Evolutionary conservation across 2,888 invertebrate genomes (phyloP).

Genomic region (Pterostichus niger): DNA sequence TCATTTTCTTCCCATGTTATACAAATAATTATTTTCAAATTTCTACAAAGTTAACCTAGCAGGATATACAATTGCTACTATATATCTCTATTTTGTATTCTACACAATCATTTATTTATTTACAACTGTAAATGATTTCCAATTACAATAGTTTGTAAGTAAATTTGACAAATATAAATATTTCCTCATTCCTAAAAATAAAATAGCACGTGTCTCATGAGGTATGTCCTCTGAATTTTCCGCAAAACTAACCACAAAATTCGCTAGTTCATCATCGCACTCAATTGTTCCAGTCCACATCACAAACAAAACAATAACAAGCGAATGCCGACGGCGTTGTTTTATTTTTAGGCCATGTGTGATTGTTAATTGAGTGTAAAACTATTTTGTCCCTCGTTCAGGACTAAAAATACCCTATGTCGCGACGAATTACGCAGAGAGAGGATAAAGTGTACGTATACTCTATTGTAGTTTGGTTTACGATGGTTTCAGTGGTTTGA

Average conservation of each 20-base stretch:
- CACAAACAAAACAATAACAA: slow-evolving; percentile 14
- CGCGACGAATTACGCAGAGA: neutral
- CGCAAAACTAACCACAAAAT: neutral
- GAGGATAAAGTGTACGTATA: neutral
- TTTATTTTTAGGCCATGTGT: slow-evolving; percentile 63
- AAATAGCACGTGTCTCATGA: no score
- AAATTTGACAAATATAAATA: no score
- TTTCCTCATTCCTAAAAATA: no score
- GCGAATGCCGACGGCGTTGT: slow-evolving; percentile 24
- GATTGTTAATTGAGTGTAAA: slow-evolving; percentile 65
- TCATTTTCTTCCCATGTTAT: no score
- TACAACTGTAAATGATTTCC: no score
- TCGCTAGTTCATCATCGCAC: neutral
- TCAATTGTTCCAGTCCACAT: neutral
- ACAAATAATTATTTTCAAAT: no score
- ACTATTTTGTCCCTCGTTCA: slow-evolving; percentile 58
- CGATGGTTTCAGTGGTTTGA: slow-evolving; percentile 1
- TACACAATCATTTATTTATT: no score
- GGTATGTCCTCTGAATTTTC: no score
- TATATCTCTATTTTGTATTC: no score
- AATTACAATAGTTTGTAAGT: no score
- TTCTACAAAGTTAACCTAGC: no score
- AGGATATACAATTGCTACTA: no score
- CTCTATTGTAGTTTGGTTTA: slow-evolving; percentile 27
- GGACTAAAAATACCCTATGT: slow-evolving; percentile 39